Evolutionary conservation across 2,113 vertebrate species (phyloP).

Genomic region (Alouatta palliata): DNA sequence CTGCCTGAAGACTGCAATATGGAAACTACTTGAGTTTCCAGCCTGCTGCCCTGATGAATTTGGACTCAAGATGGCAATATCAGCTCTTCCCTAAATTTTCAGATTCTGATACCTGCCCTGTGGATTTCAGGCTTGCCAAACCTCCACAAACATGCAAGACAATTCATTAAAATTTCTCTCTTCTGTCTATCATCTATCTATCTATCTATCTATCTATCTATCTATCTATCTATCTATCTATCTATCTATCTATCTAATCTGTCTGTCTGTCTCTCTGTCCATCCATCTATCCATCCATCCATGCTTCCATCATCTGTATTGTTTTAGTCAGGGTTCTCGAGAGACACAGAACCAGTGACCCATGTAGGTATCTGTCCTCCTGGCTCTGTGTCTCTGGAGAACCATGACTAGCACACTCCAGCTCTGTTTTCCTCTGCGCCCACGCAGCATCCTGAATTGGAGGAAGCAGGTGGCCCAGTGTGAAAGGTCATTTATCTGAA

Average conservation of each 20-base stretch:
- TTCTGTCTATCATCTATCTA: neutral
- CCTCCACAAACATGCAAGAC: neutral
- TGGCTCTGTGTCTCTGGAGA: neutral
- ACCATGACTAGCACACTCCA: accelerated
- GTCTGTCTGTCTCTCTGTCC: too few relatives aligned
- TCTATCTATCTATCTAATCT: too few relatives aligned
- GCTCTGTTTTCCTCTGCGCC: neutral
- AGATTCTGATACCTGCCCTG: neutral
- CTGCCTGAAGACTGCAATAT: neutral
- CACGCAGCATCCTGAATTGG: neutral
- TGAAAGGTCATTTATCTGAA: conserved; percentile 43
- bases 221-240: neutral
- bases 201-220: neutral
- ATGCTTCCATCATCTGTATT: neutral
- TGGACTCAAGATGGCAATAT: neutral
- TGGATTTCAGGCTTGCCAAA: neutral
- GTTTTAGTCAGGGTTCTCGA: neutral
- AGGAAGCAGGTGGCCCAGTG: conserved; percentile 38
- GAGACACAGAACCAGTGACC: neutral
- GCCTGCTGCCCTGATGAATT: neutral
- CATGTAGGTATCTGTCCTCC: neutral
- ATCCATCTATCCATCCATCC: too few relatives aligned
- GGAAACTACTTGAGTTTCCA: neutral
- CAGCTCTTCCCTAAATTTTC: neutral
- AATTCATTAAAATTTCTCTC: neutral